phyloP scores from a whole-genome alignment of 64 coral and sea anemone species.

The Pocillopora damicornis region DNA sequence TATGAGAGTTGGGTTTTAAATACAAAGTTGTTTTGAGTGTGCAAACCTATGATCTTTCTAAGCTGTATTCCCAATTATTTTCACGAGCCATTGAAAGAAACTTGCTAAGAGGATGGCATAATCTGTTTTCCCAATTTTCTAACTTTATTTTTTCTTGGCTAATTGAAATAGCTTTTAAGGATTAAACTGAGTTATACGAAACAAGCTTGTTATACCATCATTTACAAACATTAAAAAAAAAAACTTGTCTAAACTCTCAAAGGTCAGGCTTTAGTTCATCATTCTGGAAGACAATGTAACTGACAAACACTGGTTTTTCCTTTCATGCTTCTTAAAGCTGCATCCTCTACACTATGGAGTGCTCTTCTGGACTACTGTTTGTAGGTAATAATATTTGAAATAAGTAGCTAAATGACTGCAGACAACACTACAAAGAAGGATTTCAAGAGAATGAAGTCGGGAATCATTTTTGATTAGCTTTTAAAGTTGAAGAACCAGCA shows the following conservation, averaged over 20 bases:
- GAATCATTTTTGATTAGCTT: background rate
- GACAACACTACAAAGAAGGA: background rate
- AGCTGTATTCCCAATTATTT: too few species aligned
- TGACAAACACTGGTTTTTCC: slow-evolving; percentile 48
- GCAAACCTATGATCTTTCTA: too few species aligned
- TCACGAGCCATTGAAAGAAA: too few species aligned
- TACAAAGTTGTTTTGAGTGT: too few species aligned
- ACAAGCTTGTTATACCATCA: too few species aligned
- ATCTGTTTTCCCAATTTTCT: too few species aligned
- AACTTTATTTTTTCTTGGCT: too few species aligned
- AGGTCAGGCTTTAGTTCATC: slow-evolving; percentile 35
- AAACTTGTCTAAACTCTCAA: slow-evolving; percentile 21
- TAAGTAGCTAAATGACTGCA: background rate
- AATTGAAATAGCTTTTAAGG: too few species aligned
- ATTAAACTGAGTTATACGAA: too few species aligned
- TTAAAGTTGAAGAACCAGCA: background rate
- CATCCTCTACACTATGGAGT: slow-evolving; percentile 22
- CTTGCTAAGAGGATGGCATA: too few species aligned
- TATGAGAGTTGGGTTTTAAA: too few species aligned
- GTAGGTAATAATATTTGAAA: background rate
- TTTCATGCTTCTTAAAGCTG: slow-evolving; percentile 46
- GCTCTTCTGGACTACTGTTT: slow-evolving; percentile 46
- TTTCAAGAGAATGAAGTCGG: background rate
- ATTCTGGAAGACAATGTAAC: slow-evolving; percentile 22
- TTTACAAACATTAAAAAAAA: background rate